phyloP scores from a whole-genome alignment of 2,113 vertebrate species.

The Pholis gunnellus region DNA sequence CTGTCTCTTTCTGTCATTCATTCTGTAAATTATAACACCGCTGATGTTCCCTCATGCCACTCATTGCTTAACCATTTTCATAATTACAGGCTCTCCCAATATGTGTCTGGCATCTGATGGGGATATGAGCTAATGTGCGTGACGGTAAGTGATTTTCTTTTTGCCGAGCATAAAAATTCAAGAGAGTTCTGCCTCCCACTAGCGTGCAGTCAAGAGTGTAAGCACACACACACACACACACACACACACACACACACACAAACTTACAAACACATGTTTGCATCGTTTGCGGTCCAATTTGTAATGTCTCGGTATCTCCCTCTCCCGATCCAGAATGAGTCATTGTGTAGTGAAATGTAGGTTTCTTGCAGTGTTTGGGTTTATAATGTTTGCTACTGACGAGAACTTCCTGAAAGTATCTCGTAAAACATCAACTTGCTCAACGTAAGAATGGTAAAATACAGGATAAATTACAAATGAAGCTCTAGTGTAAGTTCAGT shows the following conservation, averaged over 20 bases:
- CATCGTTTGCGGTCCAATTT: not conserved
- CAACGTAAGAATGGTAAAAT: not conserved
- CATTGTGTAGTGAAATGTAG: not conserved
- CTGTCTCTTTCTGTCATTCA: constrained; percentile 50
- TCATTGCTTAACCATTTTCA: constrained; percentile 56
- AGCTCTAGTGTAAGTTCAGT: too few species aligned
- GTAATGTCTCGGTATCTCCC: not conserved
- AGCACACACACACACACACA: not conserved
- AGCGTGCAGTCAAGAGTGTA: constrained; percentile 11
- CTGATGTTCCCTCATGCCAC: constrained; percentile 43
- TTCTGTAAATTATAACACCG: constrained; percentile 38
- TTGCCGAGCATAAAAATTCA: constrained; percentile 21
- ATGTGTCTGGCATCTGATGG: constrained; percentile 55
- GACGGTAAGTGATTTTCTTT: constrained; percentile 57
- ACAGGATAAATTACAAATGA: constrained; percentile 1
- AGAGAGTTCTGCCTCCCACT: constrained; percentile 35
- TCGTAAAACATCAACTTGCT: not conserved
- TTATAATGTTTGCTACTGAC: not conserved
- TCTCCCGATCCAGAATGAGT: not conserved
- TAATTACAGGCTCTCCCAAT: constrained; percentile 63
- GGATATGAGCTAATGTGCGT: constrained; percentile 51
- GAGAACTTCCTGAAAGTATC: not conserved
- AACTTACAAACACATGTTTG: constrained; percentile 4
- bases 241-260: constrained; percentile 2
- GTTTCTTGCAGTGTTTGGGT: not conserved